Evolutionary conservation across 2,888 invertebrate genomes (phyloP), one percentile per base, ranked within the genome.

Genomic region (Acanthacorydalis orientalis): DNA sequence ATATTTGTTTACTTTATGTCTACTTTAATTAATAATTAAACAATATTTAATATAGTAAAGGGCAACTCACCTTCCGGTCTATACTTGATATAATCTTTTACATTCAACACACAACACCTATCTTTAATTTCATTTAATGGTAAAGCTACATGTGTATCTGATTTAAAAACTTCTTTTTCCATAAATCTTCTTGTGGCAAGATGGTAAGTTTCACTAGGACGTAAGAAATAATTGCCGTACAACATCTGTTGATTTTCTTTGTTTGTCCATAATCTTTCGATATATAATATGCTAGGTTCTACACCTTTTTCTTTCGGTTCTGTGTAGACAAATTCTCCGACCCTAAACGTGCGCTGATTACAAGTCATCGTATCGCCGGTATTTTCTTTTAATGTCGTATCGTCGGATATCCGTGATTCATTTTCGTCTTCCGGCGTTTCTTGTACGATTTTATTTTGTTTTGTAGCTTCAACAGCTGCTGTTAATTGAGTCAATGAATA

Each of bases 121-220:
- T 92, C 93, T 15, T 81, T 69, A 10, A 97, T 79, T 57, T 89
- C 85, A 50, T 83, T 83, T 54, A 95, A 70, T 0, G 90, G 86
- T 31, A 89, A 77, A 1, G 85, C 82, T 54, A 87, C 82, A 55
- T 86, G 84, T 46, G 83, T 78, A 57, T 93, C 93, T 50, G 91
- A 95, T 65, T 93, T 90, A 64, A 98, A 97, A 43, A 98, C 87
- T 63, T 97, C 96, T 66, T 91, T 91, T 57, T 95, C 89, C 1
- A 96, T 73, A 67, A 98, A 98, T 67, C 92, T 93, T 56, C 96
- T 77, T 0, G 92, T 91, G 10, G 91, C 85, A 7, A 93, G 77
- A 67, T 98, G 97, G 69, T 83, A 96, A 0, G 98, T 98, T 67
- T 98, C 96, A 57, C 86, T 84, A 0, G 97, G 97, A 47, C 95